phyloP scores from a whole-genome alignment of 2,113 vertebrate genomes.

The Pseudorectes ferrugineus region DNA sequence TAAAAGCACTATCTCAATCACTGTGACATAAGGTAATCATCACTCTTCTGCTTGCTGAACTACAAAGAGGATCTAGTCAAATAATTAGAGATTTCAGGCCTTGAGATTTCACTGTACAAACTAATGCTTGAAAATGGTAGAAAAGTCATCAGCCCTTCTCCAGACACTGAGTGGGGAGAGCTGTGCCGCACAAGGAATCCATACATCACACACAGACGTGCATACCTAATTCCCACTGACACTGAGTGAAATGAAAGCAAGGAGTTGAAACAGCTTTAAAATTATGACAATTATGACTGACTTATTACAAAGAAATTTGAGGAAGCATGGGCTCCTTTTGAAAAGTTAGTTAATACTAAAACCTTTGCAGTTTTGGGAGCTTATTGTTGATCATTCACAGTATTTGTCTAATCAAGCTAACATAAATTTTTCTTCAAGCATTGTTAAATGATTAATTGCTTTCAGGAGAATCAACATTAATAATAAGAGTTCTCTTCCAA shows the following conservation, averaged over 20 bases:
- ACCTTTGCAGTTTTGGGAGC: background rate
- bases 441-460: background rate
- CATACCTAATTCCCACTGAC: background rate
- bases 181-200: background rate
- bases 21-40: background rate
- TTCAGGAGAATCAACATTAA: background rate
- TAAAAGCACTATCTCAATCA: background rate
- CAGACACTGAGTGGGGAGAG: constrained; percentile 26
- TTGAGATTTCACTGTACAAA: background rate
- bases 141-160: background rate
- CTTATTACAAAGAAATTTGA: background rate
- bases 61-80: background rate
- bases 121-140: background rate
- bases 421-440: background rate
- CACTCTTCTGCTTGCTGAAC: background rate
- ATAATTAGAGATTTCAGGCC: background rate
- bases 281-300: background rate
- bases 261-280: background rate
- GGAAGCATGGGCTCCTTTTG: background rate
- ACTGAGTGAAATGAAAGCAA: background rate
- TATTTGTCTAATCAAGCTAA: background rate
- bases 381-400: background rate
- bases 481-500: background rate
- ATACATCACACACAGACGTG: background rate
- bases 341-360: background rate